A percentile compares a stretch with the other conserved stretches of the same genome.
These are phyloP conservation scores for Loripinus fragilis DNA, from an alignment of 2,888 invertebrate genomes.

Conservation along the genomic window DNA sequence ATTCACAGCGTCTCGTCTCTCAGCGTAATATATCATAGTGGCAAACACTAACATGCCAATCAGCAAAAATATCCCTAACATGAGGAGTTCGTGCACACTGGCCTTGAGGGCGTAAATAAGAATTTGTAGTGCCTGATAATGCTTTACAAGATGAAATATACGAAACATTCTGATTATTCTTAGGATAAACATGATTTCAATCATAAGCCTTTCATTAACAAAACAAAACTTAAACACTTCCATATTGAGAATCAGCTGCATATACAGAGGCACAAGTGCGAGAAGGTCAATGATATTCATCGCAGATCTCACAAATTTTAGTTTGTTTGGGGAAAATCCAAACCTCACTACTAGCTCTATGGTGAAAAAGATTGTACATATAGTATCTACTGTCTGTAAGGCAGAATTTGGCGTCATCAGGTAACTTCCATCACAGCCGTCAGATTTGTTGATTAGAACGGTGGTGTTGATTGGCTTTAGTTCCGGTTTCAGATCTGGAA, in stretches of 20 bases:
- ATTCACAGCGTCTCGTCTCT: constrained; percentile 76
- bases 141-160: constrained; percentile 84
- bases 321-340: constrained; percentile 77
- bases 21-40: constrained; percentile 83
- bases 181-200: constrained; percentile 83
- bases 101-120: constrained; percentile 84
- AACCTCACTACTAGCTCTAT: constrained; percentile 80
- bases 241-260: constrained; percentile 79
- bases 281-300: constrained; percentile 82
- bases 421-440: constrained; percentile 58
- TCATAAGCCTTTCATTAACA: constrained; percentile 78
- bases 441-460: constrained; percentile 45
- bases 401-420: constrained; percentile 68
- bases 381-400: constrained; percentile 77
- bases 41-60: constrained; percentile 83
- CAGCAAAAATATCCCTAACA: constrained; percentile 82
- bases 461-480: constrained; percentile 34
- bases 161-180: constrained; percentile 84
- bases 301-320: constrained; percentile 74
- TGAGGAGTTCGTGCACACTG: constrained; percentile 82
- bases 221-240: constrained; percentile 77
- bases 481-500: constrained; percentile 73
- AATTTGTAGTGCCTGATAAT: constrained; percentile 84
- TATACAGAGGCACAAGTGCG: constrained; percentile 81
- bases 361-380: constrained; percentile 82